Evolutionary conservation across 1,140 invertebrate species (phyloP).

Genomic region (Nebria ingens): DNA sequence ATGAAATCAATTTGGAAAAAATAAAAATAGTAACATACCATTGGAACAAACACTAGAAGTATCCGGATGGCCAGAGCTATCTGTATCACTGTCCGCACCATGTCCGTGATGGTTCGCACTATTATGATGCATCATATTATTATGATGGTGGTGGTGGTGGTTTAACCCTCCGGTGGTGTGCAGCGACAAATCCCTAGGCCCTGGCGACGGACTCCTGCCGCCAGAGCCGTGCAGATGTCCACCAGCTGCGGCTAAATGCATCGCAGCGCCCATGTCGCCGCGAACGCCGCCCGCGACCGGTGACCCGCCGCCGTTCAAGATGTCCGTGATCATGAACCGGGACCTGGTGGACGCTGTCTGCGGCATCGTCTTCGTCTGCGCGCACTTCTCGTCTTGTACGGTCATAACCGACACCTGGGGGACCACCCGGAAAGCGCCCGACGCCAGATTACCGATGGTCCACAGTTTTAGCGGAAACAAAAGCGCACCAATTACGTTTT

Average conservation of each 20-base stretch:
- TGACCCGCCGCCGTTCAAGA: constrained; percentile 48
- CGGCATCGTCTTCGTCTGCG: constrained; percentile 31
- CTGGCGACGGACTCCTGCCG: constrained; percentile 34
- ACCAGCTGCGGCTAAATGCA: constrained; percentile 27
- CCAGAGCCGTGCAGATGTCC: constrained; percentile 42
- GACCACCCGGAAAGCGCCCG: not conserved
- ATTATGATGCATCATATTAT: too few relatives aligned
- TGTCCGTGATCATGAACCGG: constrained; percentile 71
- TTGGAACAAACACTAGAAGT: constrained; percentile 33
- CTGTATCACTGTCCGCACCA: constrained; percentile 31
- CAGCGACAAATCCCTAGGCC: constrained; percentile 31
- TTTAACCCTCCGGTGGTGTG: constrained; percentile 22
- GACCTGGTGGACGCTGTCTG: constrained; percentile 44
- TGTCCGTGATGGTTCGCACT: constrained; percentile 15
- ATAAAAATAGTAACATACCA: constrained; percentile 23
- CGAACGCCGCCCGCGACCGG: constrained; percentile 16
- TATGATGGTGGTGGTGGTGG: constrained; percentile 10
- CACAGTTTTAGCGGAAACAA: too few relatives aligned
- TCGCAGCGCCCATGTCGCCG: not conserved
- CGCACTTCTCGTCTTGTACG: constrained; percentile 30
- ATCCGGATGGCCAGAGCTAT: constrained; percentile 34
- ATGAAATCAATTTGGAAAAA: too few relatives aligned
- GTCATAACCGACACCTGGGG: constrained; percentile 28
- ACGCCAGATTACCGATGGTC: not conserved
- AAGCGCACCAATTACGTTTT: too few relatives aligned